Evolutionary conservation across 1,140 invertebrate genomes (phyloP).

Genomic region (Aphidius gifuensis): DNA sequence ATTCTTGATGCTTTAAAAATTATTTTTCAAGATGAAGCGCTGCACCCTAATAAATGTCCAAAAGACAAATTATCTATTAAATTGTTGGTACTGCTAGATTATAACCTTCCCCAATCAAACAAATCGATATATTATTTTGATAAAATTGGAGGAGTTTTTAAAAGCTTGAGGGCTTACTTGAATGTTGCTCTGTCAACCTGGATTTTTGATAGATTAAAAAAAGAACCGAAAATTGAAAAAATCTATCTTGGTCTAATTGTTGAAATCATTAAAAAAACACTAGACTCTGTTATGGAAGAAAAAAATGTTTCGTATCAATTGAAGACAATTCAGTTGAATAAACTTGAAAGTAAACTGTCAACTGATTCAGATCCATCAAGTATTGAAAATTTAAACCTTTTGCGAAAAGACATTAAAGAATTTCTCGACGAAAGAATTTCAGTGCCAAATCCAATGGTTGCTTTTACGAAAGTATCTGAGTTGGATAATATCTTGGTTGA

Average conservation of each 20-base stretch:
- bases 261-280: constrained; percentile 32
- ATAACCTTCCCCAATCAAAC: constrained; percentile 25
- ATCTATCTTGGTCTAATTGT: constrained; percentile 15
- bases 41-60: constrained; percentile 14
- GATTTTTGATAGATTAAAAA: constrained; percentile 23
- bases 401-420: constrained; percentile 35
- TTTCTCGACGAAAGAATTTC: constrained; percentile 36
- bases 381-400: constrained; percentile 33
- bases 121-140: constrained; percentile 29
- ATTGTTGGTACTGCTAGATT: constrained; percentile 35
- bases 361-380: constrained; percentile 4
- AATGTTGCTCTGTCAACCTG: constrained; percentile 42
- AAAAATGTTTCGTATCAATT: constrained; percentile 36
- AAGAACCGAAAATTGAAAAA: not conserved
- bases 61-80: constrained; percentile 28
- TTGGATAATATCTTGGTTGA: constrained; percentile 35
- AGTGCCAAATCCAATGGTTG: constrained; percentile 40
- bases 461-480: constrained; percentile 35
- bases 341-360: constrained; percentile 35
- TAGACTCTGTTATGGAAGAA: constrained; percentile 37
- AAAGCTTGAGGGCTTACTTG: constrained; percentile 45
- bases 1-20: constrained; percentile 33
- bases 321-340: constrained; percentile 32
- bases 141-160: constrained; percentile 14
- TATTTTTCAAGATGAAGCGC: constrained; percentile 35